Base-by-base conservation (phyloP, 1,140 invertebrate genomes). In the Pygmarrhopalites habei region DNA sequence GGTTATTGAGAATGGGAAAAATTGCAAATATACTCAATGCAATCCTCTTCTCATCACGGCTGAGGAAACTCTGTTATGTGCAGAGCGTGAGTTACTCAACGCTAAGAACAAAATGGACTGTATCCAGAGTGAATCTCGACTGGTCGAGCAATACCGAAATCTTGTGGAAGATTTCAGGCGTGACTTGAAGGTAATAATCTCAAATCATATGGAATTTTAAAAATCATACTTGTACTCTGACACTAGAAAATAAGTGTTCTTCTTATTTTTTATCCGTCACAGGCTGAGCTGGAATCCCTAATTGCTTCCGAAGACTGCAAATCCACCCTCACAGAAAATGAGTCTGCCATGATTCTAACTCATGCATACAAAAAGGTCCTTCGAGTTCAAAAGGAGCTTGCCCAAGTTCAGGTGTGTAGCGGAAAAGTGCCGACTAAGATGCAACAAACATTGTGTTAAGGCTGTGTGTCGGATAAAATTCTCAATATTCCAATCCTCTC, bases 341-440 rank as follows among this genome's bases (percentile, higher is more conserved):
- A 71, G 58, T 59, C 47, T 25, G 51, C 41, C 35, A 67, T 71
- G 69, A 39, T 71, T 25, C 32, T 71, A 14, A 67, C 66, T 57
- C 69, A 71, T 49, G 65, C 69, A 14, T 71, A 71, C 64, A 71
- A 71, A 51, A 71, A 71, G 43, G 60, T 71, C 29, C 60, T 68
- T 51, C 63, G 65, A 14, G 44, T 64, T 19, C 69, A 71, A 43
- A 67, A 67, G 49, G 69, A 71, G 52, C 55, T 70, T 35, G 61
- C 60, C 28, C 56, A 67, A 56, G 56, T 62, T 56, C 64, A 66
- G 62, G 67, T 69, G 14, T 59, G 59, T 57, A 62, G 17, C 23
- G 55, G 47, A 21, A 49, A 68, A 53, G 49, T 62, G 25, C 65
- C 65, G 23, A 14, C 52, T 17, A 58, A 62, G 55, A 32, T 55